phyloP scores from a whole-genome alignment of 2,888 invertebrate genomes.

The Galerucella nymphaeae region DNA sequence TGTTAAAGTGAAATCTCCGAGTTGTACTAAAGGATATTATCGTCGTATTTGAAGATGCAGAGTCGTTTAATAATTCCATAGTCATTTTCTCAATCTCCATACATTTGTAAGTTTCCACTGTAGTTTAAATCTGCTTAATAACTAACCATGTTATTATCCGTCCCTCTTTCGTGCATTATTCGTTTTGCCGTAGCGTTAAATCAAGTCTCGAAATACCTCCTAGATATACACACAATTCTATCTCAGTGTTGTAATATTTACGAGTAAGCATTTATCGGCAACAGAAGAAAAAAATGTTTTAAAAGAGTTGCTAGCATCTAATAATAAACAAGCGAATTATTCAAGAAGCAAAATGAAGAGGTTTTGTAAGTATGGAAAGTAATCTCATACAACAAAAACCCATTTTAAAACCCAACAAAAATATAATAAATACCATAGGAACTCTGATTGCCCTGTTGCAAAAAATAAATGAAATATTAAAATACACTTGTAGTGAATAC shows the following conservation, averaged over 20 bases:
- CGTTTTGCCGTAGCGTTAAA: constrained; percentile 45
- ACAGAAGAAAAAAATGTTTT: constrained; percentile 30
- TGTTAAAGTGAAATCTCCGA: constrained; percentile 22
- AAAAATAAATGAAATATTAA: constrained; percentile 56
- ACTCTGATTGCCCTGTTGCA: constrained; percentile 54
- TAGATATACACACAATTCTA: constrained; percentile 46
- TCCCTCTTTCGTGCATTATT: constrained; percentile 43
- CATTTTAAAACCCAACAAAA: constrained; percentile 54
- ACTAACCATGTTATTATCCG: constrained; percentile 47
- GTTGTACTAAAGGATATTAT: constrained; percentile 28
- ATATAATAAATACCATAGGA: constrained; percentile 53
- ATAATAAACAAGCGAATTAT: constrained; percentile 52
- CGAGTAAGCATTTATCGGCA: constrained; percentile 40
- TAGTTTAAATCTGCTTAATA: constrained; percentile 45
- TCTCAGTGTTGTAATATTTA: constrained; percentile 40
- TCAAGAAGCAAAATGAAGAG: constrained; percentile 49
- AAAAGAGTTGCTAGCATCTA: constrained; percentile 24
- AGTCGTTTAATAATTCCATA: constrained; percentile 40
- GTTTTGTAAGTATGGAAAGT: constrained; percentile 52
- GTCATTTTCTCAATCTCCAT: constrained; percentile 43
- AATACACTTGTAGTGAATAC: constrained; percentile 42
- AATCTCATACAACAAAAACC: constrained; percentile 54
- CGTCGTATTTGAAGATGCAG: constrained; percentile 32
- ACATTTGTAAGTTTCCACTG: constrained; percentile 43
- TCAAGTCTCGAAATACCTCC: constrained; percentile 43